Evolutionary conservation across 2,113 vertebrate species (phyloP).

Genomic region (Laticauda laticaudata): DNA sequence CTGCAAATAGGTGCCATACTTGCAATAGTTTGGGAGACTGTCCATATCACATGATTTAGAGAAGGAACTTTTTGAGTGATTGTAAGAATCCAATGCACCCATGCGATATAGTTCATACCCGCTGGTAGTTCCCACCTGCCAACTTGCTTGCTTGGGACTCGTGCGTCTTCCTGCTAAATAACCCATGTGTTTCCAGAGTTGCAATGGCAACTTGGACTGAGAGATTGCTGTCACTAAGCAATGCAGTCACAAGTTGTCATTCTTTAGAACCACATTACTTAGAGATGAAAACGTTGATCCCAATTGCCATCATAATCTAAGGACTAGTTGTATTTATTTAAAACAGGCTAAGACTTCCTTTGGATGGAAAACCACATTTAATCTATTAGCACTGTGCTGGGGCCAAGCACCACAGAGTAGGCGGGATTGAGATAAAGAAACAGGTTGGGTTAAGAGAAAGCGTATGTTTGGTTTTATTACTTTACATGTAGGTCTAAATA

Average conservation of each 20-base stretch:
- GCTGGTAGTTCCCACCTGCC: background rate
- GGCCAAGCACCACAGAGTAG: background rate
- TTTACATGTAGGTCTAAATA: background rate
- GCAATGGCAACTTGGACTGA: background rate
- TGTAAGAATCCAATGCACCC: too few relatives aligned
- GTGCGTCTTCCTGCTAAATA: background rate
- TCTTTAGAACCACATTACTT: background rate
- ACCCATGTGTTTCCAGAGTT: background rate
- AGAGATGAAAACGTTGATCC: background rate
- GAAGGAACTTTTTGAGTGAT: too few relatives aligned
- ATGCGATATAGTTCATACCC: too few relatives aligned
- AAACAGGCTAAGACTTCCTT: background rate
- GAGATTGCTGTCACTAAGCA: background rate
- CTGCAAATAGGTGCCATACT: too few relatives aligned
- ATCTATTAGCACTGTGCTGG: background rate
- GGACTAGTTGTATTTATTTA: background rate
- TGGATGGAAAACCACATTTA: background rate
- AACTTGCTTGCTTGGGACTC: background rate
- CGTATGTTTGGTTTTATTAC: background rate
- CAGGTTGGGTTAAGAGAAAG: background rate
- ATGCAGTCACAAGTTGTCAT: background rate
- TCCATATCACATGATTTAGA: too few relatives aligned
- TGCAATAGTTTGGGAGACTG: too few relatives aligned
- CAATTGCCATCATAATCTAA: background rate
- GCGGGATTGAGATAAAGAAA: background rate